These are phyloP conservation scores for Netelia inedita DNA, from an alignment of 2,888 invertebrate species.

Conservation along the genomic window DNA sequence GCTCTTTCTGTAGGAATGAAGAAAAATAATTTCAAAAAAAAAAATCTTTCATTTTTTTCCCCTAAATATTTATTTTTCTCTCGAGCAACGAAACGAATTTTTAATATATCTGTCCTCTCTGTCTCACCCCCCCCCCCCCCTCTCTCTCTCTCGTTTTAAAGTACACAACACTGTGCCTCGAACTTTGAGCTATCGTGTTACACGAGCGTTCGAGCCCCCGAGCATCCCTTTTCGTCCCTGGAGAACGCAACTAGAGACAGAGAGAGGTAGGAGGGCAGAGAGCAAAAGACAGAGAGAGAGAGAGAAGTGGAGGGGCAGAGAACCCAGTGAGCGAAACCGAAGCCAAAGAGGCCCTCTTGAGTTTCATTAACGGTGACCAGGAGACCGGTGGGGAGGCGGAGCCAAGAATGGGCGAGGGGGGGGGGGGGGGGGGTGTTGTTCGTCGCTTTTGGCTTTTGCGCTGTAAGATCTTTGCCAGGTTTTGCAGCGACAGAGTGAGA, in stretches of 20 bases:
- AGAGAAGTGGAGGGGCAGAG: constrained; percentile 39
- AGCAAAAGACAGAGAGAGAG: constrained; percentile 27
- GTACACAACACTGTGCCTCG: constrained; percentile 9
- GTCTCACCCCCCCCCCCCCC: background rate
- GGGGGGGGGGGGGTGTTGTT: constrained; percentile 68
- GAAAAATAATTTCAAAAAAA: background rate
- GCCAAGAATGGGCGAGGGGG: too few species aligned
- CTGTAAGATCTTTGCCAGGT: constrained; percentile 22
- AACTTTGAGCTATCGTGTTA: constrained; percentile 64
- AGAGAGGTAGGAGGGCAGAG: constrained; percentile 34
- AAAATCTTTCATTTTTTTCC: background rate
- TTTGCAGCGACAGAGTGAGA: constrained; percentile 36
- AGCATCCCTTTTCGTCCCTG: constrained; percentile 46
- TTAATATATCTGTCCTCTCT: constrained; percentile 20
- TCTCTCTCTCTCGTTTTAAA: constrained; percentile 29
- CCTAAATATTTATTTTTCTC: background rate
- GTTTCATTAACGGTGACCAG: constrained; percentile 78
- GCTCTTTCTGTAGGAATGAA: background rate
- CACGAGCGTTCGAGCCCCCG: constrained; percentile 37
- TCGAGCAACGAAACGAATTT: constrained; percentile 15
- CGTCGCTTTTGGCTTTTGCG: constrained; percentile 43
- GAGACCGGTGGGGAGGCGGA: constrained; percentile 72
- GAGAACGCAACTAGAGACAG: constrained; percentile 27
- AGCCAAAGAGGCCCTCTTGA: constrained; percentile 82
- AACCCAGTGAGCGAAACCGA: constrained; percentile 78